Conservation (phyloP, 2,888 invertebrate species). For the Ceramica pisi region DNA sequence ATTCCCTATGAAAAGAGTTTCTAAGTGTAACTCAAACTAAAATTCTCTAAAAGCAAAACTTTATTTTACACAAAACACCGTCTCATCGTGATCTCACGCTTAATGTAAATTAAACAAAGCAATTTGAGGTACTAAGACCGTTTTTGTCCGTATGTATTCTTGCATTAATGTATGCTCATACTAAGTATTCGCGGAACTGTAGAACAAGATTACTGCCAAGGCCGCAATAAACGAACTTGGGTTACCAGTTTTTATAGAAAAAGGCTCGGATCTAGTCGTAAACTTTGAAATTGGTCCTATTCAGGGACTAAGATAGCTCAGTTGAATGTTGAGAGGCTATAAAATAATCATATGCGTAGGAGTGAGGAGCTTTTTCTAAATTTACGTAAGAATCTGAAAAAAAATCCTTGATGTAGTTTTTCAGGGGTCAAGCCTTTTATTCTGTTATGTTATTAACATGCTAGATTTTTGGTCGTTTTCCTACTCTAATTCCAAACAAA, state of each 20-base stretch:
- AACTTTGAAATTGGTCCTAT: constrained; percentile 46
- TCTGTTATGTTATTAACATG: not conserved
- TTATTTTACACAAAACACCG: not conserved
- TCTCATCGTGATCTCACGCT: constrained; percentile 3
- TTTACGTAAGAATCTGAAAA: not conserved
- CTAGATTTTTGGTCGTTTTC: not conserved
- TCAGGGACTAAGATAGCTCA: constrained; percentile 7
- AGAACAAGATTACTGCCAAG: constrained; percentile 51
- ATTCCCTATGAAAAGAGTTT: not conserved
- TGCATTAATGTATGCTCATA: constrained; percentile 26
- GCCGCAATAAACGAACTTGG: constrained; percentile 40
- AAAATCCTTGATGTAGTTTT: not conserved
- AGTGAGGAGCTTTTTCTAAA: not conserved
- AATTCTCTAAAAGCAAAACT: constrained; percentile 16
- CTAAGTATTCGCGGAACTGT: constrained; percentile 31
- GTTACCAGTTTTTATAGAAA: constrained; percentile 46
- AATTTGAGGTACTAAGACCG: not conserved
- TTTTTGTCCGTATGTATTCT: constrained; percentile 24
- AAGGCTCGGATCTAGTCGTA: constrained; percentile 38
- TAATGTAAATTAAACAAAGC: constrained; percentile 20
- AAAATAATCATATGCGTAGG: constrained; percentile 17
- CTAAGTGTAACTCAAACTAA: not conserved
- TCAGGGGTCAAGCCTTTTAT: not conserved
- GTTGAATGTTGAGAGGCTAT: constrained; percentile 30
- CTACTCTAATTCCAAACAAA: not conserved